A percentile compares a stretch with the other conserved stretches of the same genome.
phyloP scores from a whole-genome alignment of 2,113 vertebrate genomes.

The Paratilapia polleni region DNA sequence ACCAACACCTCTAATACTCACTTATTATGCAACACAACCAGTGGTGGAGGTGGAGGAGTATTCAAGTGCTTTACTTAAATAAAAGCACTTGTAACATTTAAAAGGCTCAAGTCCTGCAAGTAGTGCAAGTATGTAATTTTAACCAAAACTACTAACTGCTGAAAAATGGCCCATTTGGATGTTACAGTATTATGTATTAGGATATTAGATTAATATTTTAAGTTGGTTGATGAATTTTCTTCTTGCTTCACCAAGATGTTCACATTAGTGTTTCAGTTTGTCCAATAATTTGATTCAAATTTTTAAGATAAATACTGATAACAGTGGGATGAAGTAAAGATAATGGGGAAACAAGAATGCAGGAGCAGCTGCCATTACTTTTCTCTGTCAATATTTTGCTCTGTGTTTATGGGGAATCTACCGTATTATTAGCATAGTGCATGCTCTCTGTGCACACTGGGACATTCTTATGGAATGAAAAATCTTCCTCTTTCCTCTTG shows the following conservation, averaged over 20 bases:
- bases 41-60: not conserved
- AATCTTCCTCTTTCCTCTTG: constrained; percentile 56
- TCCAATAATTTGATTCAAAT: too few species aligned
- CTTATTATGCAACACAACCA: not conserved
- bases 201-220: not conserved
- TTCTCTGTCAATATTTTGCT: constrained; percentile 9
- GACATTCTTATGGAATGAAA: constrained; percentile 11
- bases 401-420: not conserved
- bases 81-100: not conserved
- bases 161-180: too few species aligned
- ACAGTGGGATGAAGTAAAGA: not conserved
- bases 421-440: constrained; percentile 49
- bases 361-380: constrained; percentile 18
- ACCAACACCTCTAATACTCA: not conserved
- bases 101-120: not conserved
- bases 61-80: not conserved
- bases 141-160: too few species aligned
- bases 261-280: too few species aligned
- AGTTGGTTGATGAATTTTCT: not conserved
- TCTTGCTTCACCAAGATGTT: not conserved
- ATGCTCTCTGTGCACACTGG: constrained; percentile 39
- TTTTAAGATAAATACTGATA: not conserved
- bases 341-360: not conserved
- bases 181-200: not conserved
- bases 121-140: too few species aligned